Evolutionary conservation across 2,797 vertebrate genomes (phyloP).

Genomic region (Pseudochaenichthys georgianus): DNA sequence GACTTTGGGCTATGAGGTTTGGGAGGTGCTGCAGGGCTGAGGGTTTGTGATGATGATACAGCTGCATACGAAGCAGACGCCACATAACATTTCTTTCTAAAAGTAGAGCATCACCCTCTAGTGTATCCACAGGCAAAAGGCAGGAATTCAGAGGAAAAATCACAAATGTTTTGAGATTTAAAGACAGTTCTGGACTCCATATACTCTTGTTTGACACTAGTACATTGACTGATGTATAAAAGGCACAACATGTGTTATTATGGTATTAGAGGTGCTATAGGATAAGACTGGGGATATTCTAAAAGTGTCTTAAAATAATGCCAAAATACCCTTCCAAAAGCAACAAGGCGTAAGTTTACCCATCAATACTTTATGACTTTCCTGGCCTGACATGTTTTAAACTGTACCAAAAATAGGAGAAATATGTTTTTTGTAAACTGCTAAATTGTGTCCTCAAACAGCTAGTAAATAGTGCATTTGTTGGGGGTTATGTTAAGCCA

Average conservation of each 20-base stretch:
- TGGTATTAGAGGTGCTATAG: not conserved
- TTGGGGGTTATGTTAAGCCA: not conserved
- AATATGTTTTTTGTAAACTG: not conserved
- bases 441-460: not conserved
- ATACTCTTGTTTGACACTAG: conserved; percentile 1
- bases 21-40: conserved; percentile 54
- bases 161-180: not conserved
- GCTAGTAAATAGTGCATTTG: not conserved
- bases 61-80: conserved; percentile 50
- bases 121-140: conserved; percentile 48
- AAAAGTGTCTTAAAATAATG: not conserved
- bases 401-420: not conserved
- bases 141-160: conserved; percentile 1
- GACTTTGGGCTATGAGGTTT: conserved; percentile 54
- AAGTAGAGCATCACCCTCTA: conserved; percentile 60
- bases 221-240: not conserved
- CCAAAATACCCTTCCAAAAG: not conserved
- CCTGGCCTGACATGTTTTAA: not conserved
- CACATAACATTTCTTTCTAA: conserved; percentile 6
- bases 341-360: not conserved
- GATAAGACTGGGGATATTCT: not conserved
- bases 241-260: conserved; percentile 1
- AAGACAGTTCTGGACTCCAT: not conserved
- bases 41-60: conserved; percentile 31
- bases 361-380: not conserved